Base-by-base conservation (phyloP, 2,113 vertebrate species). In the Rana temporaria region DNA sequence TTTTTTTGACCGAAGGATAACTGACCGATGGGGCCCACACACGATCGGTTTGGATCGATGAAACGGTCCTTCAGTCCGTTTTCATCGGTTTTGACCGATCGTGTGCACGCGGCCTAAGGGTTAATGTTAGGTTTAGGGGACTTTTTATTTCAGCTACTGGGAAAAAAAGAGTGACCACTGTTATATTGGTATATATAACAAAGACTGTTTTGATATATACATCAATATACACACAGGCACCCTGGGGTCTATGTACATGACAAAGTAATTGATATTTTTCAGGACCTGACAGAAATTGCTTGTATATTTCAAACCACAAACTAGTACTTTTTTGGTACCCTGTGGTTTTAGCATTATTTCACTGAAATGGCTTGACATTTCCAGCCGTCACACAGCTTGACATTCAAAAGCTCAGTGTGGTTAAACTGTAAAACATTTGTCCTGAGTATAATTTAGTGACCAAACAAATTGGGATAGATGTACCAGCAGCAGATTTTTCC, bases 311-410 rank as follows among this genome's bases (percentile, higher is more conserved):
- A 65, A 76, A 19, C 24, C 8, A 52, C 30, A 53, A 65, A 64
- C 32, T 24, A 16, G 55, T 74, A 38, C 30, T 53, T 64, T 38
- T 42, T 53, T 65, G 60, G 38, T 65, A 12, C 42, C 59, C 38
- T 65, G 38, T 65, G 22, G 60, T 77, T 26, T 77, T 17, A 65
- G 34, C 17, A 77, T 65, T 53, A 77, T 65, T 64, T 65, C 20
- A 64, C 32, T 53, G 20, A 66, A 67, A 56, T 48, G 48, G 53
- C 62, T 78, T 78, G 76, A 67, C 76, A 78, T 78, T 78, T 78
- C 48, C 74, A 67, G 76, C 76, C 20, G 48, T 78, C 62, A 78
- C 62, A 67, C 76, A 78, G 62, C 42, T 78, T 78, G 75, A 78
- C 65, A 42, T 69, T 48, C 66, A 70, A 14, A 60, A 22, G 20